Percentiles rank a stretch among this genome's conserved stretches.
phyloP scores from a whole-genome alignment of 2,797 vertebrate genomes.

The Pachyuromys duprasi region DNA sequence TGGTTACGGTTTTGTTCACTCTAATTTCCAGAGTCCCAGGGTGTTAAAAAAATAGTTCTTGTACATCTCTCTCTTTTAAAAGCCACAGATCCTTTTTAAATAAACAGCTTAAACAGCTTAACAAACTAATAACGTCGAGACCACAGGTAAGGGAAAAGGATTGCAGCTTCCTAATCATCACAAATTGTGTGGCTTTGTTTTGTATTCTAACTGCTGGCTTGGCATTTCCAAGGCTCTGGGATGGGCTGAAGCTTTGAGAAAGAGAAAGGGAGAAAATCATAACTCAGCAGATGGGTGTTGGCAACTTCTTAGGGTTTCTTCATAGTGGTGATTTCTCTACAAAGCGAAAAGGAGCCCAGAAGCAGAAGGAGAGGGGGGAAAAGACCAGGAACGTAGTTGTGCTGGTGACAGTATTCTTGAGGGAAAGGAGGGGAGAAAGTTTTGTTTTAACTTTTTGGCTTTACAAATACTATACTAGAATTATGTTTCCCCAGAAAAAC shows the following conservation, averaged over 20 bases:
- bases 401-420: background rate
- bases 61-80: background rate
- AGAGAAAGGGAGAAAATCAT: background rate
- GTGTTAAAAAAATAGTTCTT: background rate
- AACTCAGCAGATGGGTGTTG: background rate
- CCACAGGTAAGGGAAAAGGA: background rate
- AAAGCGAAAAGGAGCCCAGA: background rate
- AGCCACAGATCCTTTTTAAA: background rate
- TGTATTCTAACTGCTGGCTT: background rate
- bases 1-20: background rate
- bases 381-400: background rate
- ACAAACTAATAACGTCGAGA: background rate
- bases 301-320: constrained; percentile 20
- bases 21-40: background rate
- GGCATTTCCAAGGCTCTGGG: background rate
- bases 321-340: background rate
- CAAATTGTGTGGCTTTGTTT: background rate
- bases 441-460: background rate
- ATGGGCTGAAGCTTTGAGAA: background rate
- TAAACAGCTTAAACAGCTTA: constrained; percentile 21
- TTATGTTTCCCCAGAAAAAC: constrained; percentile 33
- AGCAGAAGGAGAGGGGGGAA: background rate
- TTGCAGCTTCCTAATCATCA: background rate
- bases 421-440: background rate
- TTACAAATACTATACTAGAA: background rate